Evolutionary conservation across 2,888 invertebrate species (phyloP).

Genomic region (Tryphoninae sp.): DNA sequence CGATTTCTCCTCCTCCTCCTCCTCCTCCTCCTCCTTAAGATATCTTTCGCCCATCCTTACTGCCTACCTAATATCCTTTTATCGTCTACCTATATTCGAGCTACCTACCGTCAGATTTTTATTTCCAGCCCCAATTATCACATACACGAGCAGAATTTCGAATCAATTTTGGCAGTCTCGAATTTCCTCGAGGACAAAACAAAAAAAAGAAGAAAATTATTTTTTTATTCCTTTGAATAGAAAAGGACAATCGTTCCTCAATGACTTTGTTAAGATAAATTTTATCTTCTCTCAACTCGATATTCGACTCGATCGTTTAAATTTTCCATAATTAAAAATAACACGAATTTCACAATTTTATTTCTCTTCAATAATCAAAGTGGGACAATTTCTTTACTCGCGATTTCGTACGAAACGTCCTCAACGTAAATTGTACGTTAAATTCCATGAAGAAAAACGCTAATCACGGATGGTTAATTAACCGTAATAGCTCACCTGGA

Average conservation of each 20-base stretch:
- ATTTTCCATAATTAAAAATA: no score
- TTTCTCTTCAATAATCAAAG: no score
- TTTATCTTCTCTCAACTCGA: no score
- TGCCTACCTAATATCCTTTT: conserved; percentile 16
- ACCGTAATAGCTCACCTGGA: conserved; percentile 4
- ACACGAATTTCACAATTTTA: no score
- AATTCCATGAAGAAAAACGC: not conserved
- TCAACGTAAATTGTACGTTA: no score
- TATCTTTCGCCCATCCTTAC: conserved; percentile 8
- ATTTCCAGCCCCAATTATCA: conserved; percentile 58
- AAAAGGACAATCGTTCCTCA: not conserved
- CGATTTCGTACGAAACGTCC: no score
- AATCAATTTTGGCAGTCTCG: conserved; percentile 15
- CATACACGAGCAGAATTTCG: conserved; percentile 37
- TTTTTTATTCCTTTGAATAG: not conserved
- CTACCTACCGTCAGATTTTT: conserved; percentile 47
- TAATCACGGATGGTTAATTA: conserved; percentile 30
- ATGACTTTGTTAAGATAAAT: no score
- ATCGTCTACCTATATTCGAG: conserved; percentile 18
- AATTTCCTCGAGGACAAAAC: no score
- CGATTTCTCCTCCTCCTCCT: not conserved
- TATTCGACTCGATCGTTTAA: no score
- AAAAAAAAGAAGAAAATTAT: not conserved
- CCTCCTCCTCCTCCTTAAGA: conserved; percentile 29
- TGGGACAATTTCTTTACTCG: no score